Evolutionary conservation across 2,113 vertebrate genomes (phyloP), one percentile per base, ranked within the genome.

Genomic region (Clinocottus analis): DNA sequence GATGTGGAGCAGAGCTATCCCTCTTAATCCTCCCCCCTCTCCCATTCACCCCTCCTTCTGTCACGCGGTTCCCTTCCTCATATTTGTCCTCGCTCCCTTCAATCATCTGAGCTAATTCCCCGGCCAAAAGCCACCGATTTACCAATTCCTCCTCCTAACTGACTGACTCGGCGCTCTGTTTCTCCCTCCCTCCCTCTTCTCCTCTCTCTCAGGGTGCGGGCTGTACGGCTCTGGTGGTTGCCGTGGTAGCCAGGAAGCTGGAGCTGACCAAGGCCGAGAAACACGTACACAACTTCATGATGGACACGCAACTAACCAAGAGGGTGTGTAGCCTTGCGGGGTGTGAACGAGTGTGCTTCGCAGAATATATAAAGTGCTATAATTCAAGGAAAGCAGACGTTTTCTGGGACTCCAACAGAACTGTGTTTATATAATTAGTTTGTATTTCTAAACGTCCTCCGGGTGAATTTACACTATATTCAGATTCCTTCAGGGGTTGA

Each of bases 251-350:
- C 88, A 95, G 98, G 71, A 99, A 99, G 94, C 94, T 99, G 93
- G 98, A 99, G 87, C 95, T 99, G 90, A 99, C 98, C 94, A 99
- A 99, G 95, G 98, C 98, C 0, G 98, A 99, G 93, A 99, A 99
- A 72, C 98, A 99, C 0, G 98, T 99, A 35, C 98, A 99, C 93
- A 99, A 99, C 95, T 99, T 99, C 94, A 99, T 99, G 98, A 99
- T 99, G 98, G 98, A 99, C 92, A 99, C 98, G 0, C 98, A 99
- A 73, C 97, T 99, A 86, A 99, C 98, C 0, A 99, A 99, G 90
- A 90, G 98, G 97, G 98, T 99, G 95, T 94, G 95, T 80, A n/a
- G n/a, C 33, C 58, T 41, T 45, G 39, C 55, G 39, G 13, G 51
- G 60, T 61, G 58, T 85, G 77, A 82, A 77, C 85, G 79, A 74